Conservation (phyloP, 1,140 invertebrate species). For the Zaprionus gabonicus region DNA sequence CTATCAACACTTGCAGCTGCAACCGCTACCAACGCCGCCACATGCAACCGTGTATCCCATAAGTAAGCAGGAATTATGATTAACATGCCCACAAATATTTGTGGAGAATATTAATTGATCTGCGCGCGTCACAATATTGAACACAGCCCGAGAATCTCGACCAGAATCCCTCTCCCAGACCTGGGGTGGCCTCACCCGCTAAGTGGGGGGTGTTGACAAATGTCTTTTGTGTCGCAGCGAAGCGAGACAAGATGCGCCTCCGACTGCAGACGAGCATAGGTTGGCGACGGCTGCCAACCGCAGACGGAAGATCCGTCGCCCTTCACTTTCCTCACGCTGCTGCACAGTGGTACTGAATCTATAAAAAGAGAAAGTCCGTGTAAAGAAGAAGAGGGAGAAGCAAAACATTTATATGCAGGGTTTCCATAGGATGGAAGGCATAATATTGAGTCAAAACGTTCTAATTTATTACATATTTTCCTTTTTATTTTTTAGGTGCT, state of each 20-base stretch:
- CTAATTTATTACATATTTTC: neutral
- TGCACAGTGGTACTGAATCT: slow-evolving; percentile 11
- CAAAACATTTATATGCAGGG: neutral
- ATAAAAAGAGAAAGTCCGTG: neutral
- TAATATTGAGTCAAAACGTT: too few species aligned
- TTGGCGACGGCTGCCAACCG: slow-evolving; percentile 4
- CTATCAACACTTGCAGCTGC: slow-evolving; percentile 74
- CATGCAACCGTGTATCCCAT: slow-evolving; percentile 4
- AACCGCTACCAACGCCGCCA: neutral
- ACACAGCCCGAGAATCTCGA: slow-evolving; percentile 7
- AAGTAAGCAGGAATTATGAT: slow-evolving; percentile 59
- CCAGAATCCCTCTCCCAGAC: neutral
- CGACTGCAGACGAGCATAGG: neutral
- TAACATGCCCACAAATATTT: slow-evolving; percentile 36
- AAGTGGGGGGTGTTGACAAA: slow-evolving; percentile 81
- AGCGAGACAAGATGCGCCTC: neutral
- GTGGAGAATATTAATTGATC: slow-evolving; percentile 60
- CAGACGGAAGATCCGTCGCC: slow-evolving; percentile 28
- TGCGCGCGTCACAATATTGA: slow-evolving; percentile 77
- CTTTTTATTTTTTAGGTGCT: neutral
- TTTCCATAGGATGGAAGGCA: too few species aligned
- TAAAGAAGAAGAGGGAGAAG: neutral
- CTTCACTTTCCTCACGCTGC: slow-evolving; percentile 29
- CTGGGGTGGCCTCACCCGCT: slow-evolving; percentile 29
- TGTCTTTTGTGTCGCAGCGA: slow-evolving; percentile 67